Evolutionary conservation across 2,113 vertebrate species (phyloP), one percentile per base, ranked within the genome.

Genomic region (Lophura nycthemera): DNA sequence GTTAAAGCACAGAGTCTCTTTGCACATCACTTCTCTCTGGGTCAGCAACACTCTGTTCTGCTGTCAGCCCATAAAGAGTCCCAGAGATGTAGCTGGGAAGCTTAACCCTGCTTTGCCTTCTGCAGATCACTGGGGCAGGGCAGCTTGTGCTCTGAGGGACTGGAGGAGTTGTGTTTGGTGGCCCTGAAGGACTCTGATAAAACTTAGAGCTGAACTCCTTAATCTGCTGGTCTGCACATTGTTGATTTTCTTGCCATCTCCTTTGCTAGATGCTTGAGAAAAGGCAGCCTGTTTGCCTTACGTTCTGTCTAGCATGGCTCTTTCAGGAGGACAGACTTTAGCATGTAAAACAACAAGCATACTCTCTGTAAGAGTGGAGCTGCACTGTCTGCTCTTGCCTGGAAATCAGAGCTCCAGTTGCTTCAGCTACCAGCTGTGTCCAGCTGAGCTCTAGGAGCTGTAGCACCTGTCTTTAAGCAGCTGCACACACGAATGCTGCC

Each of bases 181-280:
- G 20, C 61, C 67, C 78, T 83, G 72, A 59, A 10, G 19, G 16
- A 5, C 30, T 8, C 8, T 21, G 63, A 42, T 70, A 75, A 79
- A 50, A 73, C 42, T 30, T 6, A 1, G 45, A 47, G 45, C 42
- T 79, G 12, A 34, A 12, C 34, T 76, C 40, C 61, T 64, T 30
- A 52, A 42, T 80, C 67, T 74, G 42, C 29, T 60, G 2, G 7
- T 47, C 25, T 1, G 1, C 3, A 0, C 0, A 0, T 36, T 79
- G 63, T 70, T 84, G 63, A 54, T 59, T 79, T 70, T 60, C 63
- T 73, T 54, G 19, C 17, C 0, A 0, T 52, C n/a, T 60, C 25
- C 63, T 74, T 69, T 79, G 17, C 17, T 25, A 24, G 61, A 15
- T 0, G 1, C 29, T 34, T 1, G 1, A 57, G 56, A 64, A 65